phyloP scores from a whole-genome alignment of 1,140 invertebrate genomes.

The Saccostrea cuccullata region DNA sequence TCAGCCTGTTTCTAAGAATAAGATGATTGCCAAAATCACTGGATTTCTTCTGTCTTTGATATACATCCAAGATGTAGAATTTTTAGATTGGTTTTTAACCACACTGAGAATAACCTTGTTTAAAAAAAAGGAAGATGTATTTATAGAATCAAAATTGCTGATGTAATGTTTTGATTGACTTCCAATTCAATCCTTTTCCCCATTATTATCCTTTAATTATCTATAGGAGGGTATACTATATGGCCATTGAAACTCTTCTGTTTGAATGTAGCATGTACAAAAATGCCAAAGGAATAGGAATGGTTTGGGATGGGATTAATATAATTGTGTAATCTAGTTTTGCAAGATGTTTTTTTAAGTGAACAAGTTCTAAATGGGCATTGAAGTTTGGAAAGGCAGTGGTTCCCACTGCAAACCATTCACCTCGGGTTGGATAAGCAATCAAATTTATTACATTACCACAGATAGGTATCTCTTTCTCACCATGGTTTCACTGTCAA shows the following conservation, averaged over 20 bases:
- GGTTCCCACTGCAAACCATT: not conserved
- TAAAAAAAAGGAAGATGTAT: not conserved
- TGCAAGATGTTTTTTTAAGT: too few species aligned
- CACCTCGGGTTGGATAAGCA: not conserved
- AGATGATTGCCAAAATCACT: not conserved
- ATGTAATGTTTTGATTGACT: not conserved
- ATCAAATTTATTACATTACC: slow-evolving; percentile 2
- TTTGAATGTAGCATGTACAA: not conserved
- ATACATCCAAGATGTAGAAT: not conserved
- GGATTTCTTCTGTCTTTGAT: not conserved
- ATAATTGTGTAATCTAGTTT: too few species aligned
- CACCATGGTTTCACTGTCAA: not conserved
- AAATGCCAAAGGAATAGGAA: not conserved
- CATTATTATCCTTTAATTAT: not conserved
- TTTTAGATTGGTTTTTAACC: not conserved
- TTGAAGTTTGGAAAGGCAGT: too few species aligned
- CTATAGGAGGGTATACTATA: not conserved
- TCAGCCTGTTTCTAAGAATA: slow-evolving; percentile 9
- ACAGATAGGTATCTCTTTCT: not conserved
- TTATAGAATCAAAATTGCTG: not conserved
- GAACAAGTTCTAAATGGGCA: too few species aligned
- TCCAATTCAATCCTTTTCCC: not conserved
- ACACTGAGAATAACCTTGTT: too few species aligned
- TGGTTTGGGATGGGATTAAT: not conserved
- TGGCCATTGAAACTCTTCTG: too few species aligned